Conservation (phyloP, 1,140 invertebrate species). For the Arctopsyche grandis region DNA sequence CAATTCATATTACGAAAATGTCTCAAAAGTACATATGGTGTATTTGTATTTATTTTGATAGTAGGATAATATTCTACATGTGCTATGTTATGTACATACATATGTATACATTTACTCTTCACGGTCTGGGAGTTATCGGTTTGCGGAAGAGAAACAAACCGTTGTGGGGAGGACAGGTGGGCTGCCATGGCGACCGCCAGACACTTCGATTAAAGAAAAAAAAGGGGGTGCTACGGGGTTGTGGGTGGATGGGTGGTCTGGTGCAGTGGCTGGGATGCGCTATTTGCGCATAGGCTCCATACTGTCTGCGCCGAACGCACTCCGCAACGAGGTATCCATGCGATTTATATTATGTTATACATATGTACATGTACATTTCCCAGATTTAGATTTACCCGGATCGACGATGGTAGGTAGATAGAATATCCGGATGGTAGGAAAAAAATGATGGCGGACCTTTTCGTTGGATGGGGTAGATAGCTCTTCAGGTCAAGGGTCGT, state of each 20-base stretch:
- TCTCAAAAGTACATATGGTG: no score
- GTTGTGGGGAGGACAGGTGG: slow-evolving; percentile 29
- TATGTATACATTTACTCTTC: no score
- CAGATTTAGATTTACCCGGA: no score
- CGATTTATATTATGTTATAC: no score
- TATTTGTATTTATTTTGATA: no score
- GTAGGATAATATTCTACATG: background rate
- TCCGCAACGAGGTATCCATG: background rate
- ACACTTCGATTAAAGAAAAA: slow-evolving; percentile 38
- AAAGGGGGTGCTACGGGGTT: background rate
- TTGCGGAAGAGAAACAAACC: background rate
- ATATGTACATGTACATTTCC: no score
- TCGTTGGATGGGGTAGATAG: no score
- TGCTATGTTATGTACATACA: no score
- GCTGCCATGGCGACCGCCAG: slow-evolving; percentile 41
- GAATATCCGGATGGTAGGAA: no score
- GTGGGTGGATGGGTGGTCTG: background rate
- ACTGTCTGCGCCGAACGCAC: background rate
- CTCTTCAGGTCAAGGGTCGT: background rate
- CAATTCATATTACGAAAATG: no score
- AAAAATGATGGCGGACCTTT: no score
- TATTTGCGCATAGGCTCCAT: background rate
- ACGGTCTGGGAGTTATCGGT: background rate
- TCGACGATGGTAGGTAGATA: no score
- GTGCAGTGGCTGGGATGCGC: slow-evolving; percentile 14